Percentiles rank a stretch among this genome's conserved stretches.
phyloP scores from a whole-genome alignment of 53 echinoderm and acorn worm species.

The Astropecten irregularis region DNA sequence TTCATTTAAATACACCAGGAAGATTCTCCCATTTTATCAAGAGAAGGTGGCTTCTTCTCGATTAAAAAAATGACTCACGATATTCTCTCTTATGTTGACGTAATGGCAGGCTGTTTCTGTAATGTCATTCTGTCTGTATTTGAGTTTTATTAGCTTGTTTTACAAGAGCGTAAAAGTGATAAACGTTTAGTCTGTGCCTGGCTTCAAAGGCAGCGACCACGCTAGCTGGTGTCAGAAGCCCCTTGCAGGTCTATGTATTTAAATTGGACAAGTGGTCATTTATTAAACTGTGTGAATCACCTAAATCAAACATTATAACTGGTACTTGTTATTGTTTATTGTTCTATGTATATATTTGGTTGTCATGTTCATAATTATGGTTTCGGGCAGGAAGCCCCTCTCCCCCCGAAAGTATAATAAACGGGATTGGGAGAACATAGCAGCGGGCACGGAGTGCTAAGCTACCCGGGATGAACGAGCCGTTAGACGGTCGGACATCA shows the following conservation, averaged over 20 bases:
- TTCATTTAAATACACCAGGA: neutral
- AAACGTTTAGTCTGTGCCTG: no score
- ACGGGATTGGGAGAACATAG: no score
- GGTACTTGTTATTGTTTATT: neutral
- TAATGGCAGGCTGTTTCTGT: neutral
- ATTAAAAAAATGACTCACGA: neutral
- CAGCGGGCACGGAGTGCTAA: constrained; percentile 40
- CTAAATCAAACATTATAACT: constrained; percentile 3
- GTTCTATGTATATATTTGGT: no score
- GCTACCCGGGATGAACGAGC: constrained; percentile 38
- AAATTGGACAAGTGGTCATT: constrained; percentile 1
- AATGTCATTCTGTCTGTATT: neutral
- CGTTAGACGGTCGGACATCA: constrained; percentile 39
- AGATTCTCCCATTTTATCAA: neutral
- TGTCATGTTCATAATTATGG: no score
- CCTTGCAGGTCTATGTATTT: no score
- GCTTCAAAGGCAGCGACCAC: no score
- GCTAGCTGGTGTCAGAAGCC: no score
- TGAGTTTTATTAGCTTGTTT: no score
- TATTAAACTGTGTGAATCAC: neutral
- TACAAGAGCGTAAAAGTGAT: no score
- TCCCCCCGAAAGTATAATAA: no score
- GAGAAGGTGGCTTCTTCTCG: neutral
- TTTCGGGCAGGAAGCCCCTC: no score
- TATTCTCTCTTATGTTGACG: constrained; percentile 33